These are phyloP conservation scores for Actinostola sp. DNA, from an alignment of 92 coral and sea anemone species.

Conservation along the genomic window DNA sequence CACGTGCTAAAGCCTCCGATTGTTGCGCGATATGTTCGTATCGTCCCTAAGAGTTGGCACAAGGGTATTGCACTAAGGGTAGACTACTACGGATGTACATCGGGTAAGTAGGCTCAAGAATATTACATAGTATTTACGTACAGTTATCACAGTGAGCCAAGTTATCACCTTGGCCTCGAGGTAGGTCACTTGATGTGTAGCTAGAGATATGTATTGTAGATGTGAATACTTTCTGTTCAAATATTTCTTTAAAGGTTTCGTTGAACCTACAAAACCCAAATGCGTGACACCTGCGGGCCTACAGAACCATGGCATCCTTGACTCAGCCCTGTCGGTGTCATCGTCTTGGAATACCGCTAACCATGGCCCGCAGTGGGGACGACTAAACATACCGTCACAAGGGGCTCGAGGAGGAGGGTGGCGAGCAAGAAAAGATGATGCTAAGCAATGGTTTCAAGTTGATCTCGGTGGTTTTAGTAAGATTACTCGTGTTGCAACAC, in stretches of 20 bases:
- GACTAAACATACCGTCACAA: background rate
- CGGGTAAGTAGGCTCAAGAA: conserved; percentile 5
- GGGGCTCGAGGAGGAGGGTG: conserved; percentile 15
- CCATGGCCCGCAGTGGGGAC: conserved; percentile 21
- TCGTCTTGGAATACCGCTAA: conserved; percentile 11
- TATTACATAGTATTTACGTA: too few species aligned
- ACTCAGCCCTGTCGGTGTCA: conserved; percentile 5
- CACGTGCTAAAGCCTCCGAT: conserved; percentile 31
- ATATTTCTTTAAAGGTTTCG: background rate
- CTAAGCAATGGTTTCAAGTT: conserved; percentile 17
- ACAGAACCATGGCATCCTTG: background rate
- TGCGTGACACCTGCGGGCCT: conserved; percentile 11
- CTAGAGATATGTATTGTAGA: too few species aligned
- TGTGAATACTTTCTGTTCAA: too few species aligned
- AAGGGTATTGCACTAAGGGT: conserved; percentile 26
- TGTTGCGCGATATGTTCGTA: conserved; percentile 24
- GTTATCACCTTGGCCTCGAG: background rate
- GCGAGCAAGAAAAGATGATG: background rate
- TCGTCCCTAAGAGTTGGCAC: conserved; percentile 24
- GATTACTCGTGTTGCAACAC: conserved; percentile 10
- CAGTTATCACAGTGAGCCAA: too few species aligned
- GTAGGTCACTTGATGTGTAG: too few species aligned
- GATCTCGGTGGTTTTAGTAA: conserved; percentile 15
- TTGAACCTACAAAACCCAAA: background rate
- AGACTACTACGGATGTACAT: conserved; percentile 24